Base-by-base conservation (phyloP, 2,888 invertebrate species). In the Drosophila nr. fundita region DNA sequence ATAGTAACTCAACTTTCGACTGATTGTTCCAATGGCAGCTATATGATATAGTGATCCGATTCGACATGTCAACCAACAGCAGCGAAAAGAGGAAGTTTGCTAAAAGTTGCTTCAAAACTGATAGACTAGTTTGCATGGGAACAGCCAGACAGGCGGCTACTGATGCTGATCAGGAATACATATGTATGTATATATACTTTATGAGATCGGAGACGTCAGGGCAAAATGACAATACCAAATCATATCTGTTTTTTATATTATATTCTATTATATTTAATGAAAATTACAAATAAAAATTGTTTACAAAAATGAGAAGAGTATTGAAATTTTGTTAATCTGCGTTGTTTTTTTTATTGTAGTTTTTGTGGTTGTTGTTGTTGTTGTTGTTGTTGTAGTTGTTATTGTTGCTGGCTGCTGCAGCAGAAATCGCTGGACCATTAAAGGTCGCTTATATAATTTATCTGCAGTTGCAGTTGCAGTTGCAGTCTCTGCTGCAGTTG, bases 361-460 rank as follows among this genome's bases (percentile, higher is more conserved):
- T 48, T 36, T 15, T 54, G 27, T 32, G 29, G 54, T n/a, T 49
- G 52, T 18, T 54, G 40, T 3, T 50, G 27, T 18, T 66, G 53
- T 49, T 48, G 27, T 29, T 58, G 40, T 40, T 38, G 52, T 52
- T 70, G 52, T 42, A 50, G 50, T 52, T 72, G 52, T 50, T 34
- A 27, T 36, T 62, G 49, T 49, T 38, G 73, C 64, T 69, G 70
- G 59, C 74, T 85, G 82, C 77, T 67, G 64, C 49, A 57, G 78
- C 75, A 72, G 73, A 78, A 90, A 81, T 89, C 80, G 85, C 91
- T 91, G 91, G 91, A 91, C 91, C 91, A 91, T 90, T 91, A 91
- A 91, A 91, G 91, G 91, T 91, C 91, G 90, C 84, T 90, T 82
- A 86, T 86, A 82, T 85, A 83, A 80, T 85, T 80, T 85, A 79